A percentile compares a stretch with the other conserved stretches of the same genome.
Evolutionary conservation across 2,888 invertebrate species (phyloP).

Genomic region (Drosophila yooni): DNA sequence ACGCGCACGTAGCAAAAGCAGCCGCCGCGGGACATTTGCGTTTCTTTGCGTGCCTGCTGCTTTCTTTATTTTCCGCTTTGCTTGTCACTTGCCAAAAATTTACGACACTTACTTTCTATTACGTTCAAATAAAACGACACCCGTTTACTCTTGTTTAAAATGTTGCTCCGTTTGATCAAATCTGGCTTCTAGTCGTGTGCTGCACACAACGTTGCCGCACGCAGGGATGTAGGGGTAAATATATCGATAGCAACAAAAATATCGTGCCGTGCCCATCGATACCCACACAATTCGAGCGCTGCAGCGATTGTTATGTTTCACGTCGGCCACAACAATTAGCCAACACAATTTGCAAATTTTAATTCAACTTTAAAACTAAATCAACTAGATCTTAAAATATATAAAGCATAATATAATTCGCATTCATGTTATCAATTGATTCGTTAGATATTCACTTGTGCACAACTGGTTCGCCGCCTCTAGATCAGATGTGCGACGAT

Average conservation of each 20-base stretch:
- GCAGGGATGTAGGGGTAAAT: slow-evolving; percentile 54
- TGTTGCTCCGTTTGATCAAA: slow-evolving; percentile 50
- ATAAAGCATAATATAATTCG: not conserved
- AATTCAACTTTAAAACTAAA: not conserved
- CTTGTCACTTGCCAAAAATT: slow-evolving; percentile 23
- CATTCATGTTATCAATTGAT: not conserved
- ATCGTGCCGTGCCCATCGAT: slow-evolving; percentile 35
- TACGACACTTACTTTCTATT: slow-evolving; percentile 29
- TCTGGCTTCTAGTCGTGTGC: slow-evolving; percentile 53
- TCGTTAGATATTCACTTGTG: not conserved
- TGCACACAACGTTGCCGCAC: slow-evolving; percentile 58
- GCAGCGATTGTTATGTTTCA: slow-evolving; percentile 36
- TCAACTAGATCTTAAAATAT: no score
- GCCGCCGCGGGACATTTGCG: slow-evolving; percentile 17
- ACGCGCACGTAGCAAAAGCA: slow-evolving; percentile 38
- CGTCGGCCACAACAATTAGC: slow-evolving; percentile 3
- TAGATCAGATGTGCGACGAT: slow-evolving; percentile 2
- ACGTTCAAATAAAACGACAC: slow-evolving; percentile 16
- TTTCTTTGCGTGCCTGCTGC: slow-evolving; percentile 1
- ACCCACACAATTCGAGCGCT: not conserved
- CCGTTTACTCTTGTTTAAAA: slow-evolving; percentile 29
- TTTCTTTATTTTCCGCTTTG: slow-evolving; percentile 1
- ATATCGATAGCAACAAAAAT: slow-evolving; percentile 47
- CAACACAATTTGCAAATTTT: slow-evolving; percentile 11
- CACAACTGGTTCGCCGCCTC: not conserved